Conservation (phyloP, 2,797 vertebrate genomes). For the Notolepis coatsorum region DNA sequence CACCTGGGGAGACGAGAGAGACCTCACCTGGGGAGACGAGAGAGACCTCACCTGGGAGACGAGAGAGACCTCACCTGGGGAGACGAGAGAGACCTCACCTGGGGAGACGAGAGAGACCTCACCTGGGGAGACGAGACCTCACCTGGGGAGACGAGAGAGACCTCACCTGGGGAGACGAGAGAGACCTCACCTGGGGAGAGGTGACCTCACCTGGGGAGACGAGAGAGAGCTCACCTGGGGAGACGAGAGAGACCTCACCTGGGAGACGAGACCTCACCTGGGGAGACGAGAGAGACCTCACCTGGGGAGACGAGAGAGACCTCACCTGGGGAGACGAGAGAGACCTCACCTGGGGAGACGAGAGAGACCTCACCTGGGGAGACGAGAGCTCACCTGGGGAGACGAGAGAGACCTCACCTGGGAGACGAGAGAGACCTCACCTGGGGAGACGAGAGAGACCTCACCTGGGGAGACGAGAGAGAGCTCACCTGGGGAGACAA, state of each 20-base stretch:
- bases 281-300: not conserved
- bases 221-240: too few species aligned
- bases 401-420: not conserved
- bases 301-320: not conserved
- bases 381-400: not conserved
- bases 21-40: not conserved
- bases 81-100: not conserved
- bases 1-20: not conserved
- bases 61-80: not conserved
- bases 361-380: too few species aligned
- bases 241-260: too few species aligned
- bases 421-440: not conserved
- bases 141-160: too few species aligned
- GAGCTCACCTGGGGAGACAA: not conserved
- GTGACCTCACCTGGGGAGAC: not conserved
- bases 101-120: not conserved
- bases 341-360: too few species aligned
- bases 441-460: not conserved
- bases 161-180: not conserved
- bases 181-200: not conserved
- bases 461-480: too few species aligned
- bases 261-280: not conserved
- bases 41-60: too few species aligned
- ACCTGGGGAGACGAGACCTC: not conserved
- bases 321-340: not conserved